Base-by-base conservation (phyloP, 2,888 invertebrate genomes). In the Hirtodrosophila alboralis region DNA sequence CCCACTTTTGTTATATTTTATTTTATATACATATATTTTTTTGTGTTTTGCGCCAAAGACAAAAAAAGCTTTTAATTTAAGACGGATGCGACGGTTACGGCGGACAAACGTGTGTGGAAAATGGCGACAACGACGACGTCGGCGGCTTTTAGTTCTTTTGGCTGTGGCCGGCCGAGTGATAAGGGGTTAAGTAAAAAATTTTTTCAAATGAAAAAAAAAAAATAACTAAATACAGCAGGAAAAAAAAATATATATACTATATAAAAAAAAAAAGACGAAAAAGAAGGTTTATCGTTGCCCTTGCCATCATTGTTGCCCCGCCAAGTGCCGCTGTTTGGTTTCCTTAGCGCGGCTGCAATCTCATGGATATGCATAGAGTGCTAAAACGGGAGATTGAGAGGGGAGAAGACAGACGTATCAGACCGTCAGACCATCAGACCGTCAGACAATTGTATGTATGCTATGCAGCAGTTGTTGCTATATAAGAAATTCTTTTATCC, bases 401-500 rank as follows among this genome's bases (percentile, higher is more conserved):
- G n/a, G n/a, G n/a, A n/a, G n/a, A n/a, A n/a, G n/a, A n/a, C n/a
- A n/a, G n/a, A n/a, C n/a, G n/a, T n/a, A n/a, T n/a, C n/a, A n/a
- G n/a, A n/a, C n/a, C n/a, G n/a, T n/a, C n/a, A n/a, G n/a, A n/a
- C n/a, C n/a, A n/a, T n/a, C 33, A 40, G 44, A 30, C 1, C 5
- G 23, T 1, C 64, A 56, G 65, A 47, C 72, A 65, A 57, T 52
- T 58, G 65, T 69, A 70, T 75, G 70, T 64, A 62, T 74, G 75
- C 71, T 78, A 75, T 74, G 75, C 75, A 78, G 75, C 75, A 78
- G 75, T 81, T 81, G 84, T 81, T 81, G 81, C 81, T 78, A 78
- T 84, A 84, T 77, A 78, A 84, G 81, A 84, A 81, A 78, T 78
- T 78, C 78, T 56, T 84, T 72, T 69, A 75, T 66, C 49, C 64